Base-by-base conservation (phyloP, 2,888 invertebrate genomes). In the Merodon equestris region DNA sequence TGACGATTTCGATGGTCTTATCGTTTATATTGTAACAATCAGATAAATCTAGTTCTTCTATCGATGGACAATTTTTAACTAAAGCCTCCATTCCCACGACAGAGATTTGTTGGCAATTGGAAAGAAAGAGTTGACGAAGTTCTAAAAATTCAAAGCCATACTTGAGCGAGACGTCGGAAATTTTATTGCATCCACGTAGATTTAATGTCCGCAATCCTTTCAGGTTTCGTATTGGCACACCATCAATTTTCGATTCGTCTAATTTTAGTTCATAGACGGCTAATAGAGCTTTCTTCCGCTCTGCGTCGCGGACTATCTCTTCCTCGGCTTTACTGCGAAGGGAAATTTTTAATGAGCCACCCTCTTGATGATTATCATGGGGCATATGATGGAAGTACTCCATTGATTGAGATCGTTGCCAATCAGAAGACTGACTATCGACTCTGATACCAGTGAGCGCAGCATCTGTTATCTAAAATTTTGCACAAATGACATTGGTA, bases 1-100 rank as follows among this genome's bases (percentile, higher is more conserved):
- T 87, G 0, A 92, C 84, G 38, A 88, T 86, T 44, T 89, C 87
- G 36, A 92, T 89, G 1, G 91, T 92, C 77, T 91, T 91, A 87
- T 95, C 94, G 82, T 92, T 93, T 44, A 94, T 90, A 84, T 92
- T 92, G 82, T 91, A 91, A 86, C 94, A 94, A 85, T 93, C 92
- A 71, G 91, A 91, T 14, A 94, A 87, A 85, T 92, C 91, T 9
- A 95, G 87, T 82, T 91, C 91, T 86, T 94, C 94, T 83, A 95
- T 91, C 81, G 93, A 92, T 27, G 93, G 92, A 86, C 94, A 94
- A 84, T 92, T 92, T 74, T 88, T 89, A 7, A 92, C 92, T 75
- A 95, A 87, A 79, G 91, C 88, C 79, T 91, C 90, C 82, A 94
- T 90, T 42, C 94, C 94, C 74, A 90, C 88, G 79, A 92, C 90